These are phyloP conservation scores for Priocnemis perturbator DNA, from an alignment of 2,888 invertebrate species.

Conservation along the genomic window DNA sequence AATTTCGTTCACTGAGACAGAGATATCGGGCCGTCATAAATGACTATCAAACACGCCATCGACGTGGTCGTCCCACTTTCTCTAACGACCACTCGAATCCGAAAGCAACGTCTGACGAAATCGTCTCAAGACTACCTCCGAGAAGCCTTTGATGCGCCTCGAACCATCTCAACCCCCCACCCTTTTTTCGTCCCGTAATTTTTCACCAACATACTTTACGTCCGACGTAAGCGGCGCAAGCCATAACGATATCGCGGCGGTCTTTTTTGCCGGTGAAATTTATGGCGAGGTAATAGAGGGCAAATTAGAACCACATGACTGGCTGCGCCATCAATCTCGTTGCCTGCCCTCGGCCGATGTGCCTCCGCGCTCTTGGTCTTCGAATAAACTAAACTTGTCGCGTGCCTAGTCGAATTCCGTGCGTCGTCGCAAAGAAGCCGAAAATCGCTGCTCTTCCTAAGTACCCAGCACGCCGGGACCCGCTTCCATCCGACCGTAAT, in stretches of 20 bases:
- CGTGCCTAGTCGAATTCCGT: constrained; percentile 40
- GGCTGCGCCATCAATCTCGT: constrained; percentile 62
- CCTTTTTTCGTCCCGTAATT: constrained; percentile 28
- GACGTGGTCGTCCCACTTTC: too few species aligned
- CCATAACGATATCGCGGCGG: constrained; percentile 51
- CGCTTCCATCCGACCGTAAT: too few species aligned
- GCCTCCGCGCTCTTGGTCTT: constrained; percentile 25
- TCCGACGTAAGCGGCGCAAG: constrained; percentile 41
- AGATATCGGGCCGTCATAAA: too few species aligned
- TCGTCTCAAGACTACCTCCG: too few species aligned
- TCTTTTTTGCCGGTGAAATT: constrained; percentile 58
- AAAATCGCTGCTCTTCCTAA: constrained; percentile 37
- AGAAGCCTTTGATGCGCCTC: too few species aligned
- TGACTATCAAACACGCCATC: too few species aligned
- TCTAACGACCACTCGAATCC: too few species aligned
- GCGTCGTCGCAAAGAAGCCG: constrained; percentile 28
- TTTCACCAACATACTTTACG: constrained; percentile 45
- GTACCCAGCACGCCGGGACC: too few species aligned
- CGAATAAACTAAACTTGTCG: constrained; percentile 56
- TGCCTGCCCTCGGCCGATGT: constrained; percentile 27
- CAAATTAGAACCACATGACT: constrained; percentile 67
- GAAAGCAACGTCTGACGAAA: too few species aligned
- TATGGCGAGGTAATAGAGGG: constrained; percentile 65
- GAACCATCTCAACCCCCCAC: too few species aligned
- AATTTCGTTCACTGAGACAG: too few species aligned